Evolutionary conservation across 1,140 invertebrate species (phyloP), one percentile per base, ranked within the genome.

Genomic region (Helicoverpa armigera): DNA sequence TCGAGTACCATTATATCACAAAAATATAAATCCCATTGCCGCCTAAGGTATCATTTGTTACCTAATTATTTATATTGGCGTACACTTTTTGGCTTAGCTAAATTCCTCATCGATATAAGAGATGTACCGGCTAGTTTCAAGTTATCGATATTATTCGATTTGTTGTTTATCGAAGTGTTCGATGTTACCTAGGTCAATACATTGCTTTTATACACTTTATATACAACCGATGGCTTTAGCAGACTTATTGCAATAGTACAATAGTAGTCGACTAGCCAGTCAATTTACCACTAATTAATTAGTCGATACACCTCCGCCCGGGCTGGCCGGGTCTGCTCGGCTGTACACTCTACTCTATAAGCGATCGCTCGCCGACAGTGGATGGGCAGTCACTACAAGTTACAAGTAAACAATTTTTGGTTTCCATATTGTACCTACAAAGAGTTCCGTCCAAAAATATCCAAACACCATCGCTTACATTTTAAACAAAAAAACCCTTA

Each of bases 51-150:
- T 80, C 48, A 56, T 85, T 69, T 80, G 80, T 78, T 75, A 69
- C 31, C 67, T 69, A 78, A 84, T 81, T 84, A 86, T 82, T 80
- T 87, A 83, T 83, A 85, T 88, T 88, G 88, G 89, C 91, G 86
- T 90, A 84, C 84, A 88, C 65, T 92, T 90, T 94, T 94, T 94
- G 92, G 92, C 92, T 92, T 92, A 88, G 85, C 91, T 91, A 90
- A 85, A 82, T 88, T 87, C 61, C 76, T 78, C 76, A 58, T 69
- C 63, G 63, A 78, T 78, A 69, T 56, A 23, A 54, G 63, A 58
- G 65, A 67, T 78, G 63, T 69, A 78, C 65, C 61, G 51, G 14
- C 76, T 67, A 56, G 13, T 11, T 14, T 61, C 35, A 48, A 76
- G 60, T 54, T 35, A 75, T 65, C 35, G 56, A 77, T 77, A 29